A percentile compares a stretch with the other conserved stretches of the same genome.
These are phyloP conservation scores for Chionomys nivalis DNA, from an alignment of 2,113 vertebrate species.

Conservation along the genomic window DNA sequence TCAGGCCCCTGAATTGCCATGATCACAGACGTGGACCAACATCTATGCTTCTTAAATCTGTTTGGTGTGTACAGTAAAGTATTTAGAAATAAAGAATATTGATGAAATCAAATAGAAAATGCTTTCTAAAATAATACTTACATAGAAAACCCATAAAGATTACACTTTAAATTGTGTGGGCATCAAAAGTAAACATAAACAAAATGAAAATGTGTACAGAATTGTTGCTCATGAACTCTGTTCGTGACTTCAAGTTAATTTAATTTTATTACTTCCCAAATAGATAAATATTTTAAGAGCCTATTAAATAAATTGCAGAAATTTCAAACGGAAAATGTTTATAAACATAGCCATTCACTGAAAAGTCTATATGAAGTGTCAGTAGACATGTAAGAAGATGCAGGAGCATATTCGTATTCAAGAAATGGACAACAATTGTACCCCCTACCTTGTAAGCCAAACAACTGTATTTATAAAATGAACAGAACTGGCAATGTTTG, in stretches of 20 bases:
- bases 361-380: neutral
- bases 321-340: neutral
- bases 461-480: neutral
- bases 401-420: neutral
- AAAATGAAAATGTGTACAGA: neutral
- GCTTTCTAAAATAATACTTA: neutral
- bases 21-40: fast-evolving
- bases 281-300: neutral
- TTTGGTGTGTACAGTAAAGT: neutral
- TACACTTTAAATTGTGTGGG: neutral
- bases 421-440: neutral
- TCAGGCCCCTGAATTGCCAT: neutral
- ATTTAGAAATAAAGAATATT: neutral
- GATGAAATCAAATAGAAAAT: neutral
- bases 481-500: neutral
- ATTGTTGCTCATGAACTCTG: neutral
- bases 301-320: neutral
- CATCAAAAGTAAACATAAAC: neutral
- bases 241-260: neutral
- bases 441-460: neutral
- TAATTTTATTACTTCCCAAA: neutral
- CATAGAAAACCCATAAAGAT: neutral
- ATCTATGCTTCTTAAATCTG: neutral
- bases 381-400: neutral
- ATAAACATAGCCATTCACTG: neutral